Conservation (phyloP, 1,140 invertebrate genomes). For the Orius insidiosus region DNA sequence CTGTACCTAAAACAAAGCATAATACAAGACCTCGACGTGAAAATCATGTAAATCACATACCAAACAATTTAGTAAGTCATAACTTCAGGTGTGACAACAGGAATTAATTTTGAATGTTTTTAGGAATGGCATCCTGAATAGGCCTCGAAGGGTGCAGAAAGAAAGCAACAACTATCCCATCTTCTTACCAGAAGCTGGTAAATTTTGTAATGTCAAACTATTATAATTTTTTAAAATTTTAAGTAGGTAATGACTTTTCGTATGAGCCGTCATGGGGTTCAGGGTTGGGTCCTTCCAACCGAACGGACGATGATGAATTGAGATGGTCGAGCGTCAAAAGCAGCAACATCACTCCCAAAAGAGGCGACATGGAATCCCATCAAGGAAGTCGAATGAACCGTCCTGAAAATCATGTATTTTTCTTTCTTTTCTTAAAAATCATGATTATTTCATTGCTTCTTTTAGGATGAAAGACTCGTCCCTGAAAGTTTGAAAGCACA, state of each 20-base stretch:
- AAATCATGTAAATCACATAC: slow-evolving; percentile 14
- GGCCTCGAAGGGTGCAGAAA: slow-evolving; percentile 13
- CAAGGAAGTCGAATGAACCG: background rate
- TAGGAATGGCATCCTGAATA: slow-evolving; percentile 15
- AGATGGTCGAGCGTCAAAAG: slow-evolving; percentile 16
- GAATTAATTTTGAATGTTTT: background rate
- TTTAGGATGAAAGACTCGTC: background rate
- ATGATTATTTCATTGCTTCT: too few relatives aligned
- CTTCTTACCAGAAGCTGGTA: slow-evolving; percentile 12
- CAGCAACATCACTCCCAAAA: slow-evolving; percentile 16
- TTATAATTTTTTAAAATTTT: background rate
- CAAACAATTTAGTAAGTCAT: slow-evolving; percentile 16
- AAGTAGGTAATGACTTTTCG: slow-evolving; percentile 14
- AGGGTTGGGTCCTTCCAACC: slow-evolving; percentile 7
- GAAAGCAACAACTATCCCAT: slow-evolving; percentile 14
- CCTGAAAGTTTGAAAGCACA: slow-evolving; percentile 7
- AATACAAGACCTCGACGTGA: slow-evolving; percentile 13
- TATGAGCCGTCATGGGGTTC: slow-evolving; percentile 13
- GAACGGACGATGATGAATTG: slow-evolving; percentile 15
- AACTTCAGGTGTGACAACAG: too few relatives aligned
- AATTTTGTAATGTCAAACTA: background rate
- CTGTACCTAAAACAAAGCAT: slow-evolving; percentile 17
- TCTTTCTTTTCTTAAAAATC: too few relatives aligned
- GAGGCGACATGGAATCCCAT: slow-evolving; percentile 6
- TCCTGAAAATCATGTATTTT: too few relatives aligned